Percentiles rank a stretch among this genome's conserved stretches.
Conservation (phyloP, 2,888 invertebrate genomes). For the Nineta flava region DNA sequence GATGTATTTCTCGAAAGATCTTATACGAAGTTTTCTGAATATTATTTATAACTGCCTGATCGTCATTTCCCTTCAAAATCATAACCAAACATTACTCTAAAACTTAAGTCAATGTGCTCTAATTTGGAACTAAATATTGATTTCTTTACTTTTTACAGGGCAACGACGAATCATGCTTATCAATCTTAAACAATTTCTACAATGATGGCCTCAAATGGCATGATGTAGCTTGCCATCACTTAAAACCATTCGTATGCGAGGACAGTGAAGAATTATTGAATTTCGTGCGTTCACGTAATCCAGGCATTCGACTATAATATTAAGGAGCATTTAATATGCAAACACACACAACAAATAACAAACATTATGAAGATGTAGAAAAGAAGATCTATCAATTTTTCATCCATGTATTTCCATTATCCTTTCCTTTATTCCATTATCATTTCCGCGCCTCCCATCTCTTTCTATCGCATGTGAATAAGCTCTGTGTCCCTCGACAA, state of each 20-base stretch:
- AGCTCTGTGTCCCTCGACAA: not conserved
- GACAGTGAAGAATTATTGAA: slow-evolving; percentile 80
- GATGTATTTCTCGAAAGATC: no score
- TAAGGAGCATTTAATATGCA: slow-evolving; percentile 14
- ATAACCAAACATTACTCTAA: no score
- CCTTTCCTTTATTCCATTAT: no score
- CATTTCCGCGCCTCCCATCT: no score
- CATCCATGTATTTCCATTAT: not conserved
- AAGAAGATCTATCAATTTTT: not conserved
- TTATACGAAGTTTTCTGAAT: no score
- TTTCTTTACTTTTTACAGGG: slow-evolving; percentile 36
- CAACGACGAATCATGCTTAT: slow-evolving; percentile 79
- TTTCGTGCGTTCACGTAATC: slow-evolving; percentile 81
- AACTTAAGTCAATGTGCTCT: no score
- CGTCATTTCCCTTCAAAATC: no score
- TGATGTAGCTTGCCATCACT: slow-evolving; percentile 74
- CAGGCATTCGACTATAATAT: slow-evolving; percentile 57
- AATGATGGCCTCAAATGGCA: slow-evolving; percentile 78
- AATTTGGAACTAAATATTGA: not conserved
- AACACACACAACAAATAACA: not conserved
- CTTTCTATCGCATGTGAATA: not conserved
- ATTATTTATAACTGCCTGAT: no score
- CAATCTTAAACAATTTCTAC: slow-evolving; percentile 84
- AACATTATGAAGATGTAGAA: not conserved
- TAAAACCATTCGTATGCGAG: slow-evolving; percentile 79